Evolutionary conservation across 2,888 invertebrate genomes (phyloP), one percentile per base, ranked within the genome.

Genomic region (Epistrophe eligans): DNA sequence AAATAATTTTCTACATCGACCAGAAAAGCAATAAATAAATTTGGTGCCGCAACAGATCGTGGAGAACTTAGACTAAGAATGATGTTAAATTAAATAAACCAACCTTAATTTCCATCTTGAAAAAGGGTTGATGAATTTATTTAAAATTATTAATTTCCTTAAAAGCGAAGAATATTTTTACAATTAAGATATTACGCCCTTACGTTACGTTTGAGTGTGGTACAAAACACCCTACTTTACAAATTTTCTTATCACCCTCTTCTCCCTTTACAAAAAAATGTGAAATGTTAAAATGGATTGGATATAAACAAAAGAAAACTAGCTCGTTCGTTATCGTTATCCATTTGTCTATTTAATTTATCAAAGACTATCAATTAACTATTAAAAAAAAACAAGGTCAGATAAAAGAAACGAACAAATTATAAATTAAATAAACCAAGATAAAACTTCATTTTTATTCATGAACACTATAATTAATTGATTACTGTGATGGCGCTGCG

Each of bases 261-360:
- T 32, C 19, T 43, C 15, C 24, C 58, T 24, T 24, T 24, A 9
- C 71, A 5, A n/a, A 19, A 43, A 38, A 13, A 64, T 58, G 66
- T 82, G 48, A 45, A 43, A 17, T 50, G 40, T 13, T 0, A 19
- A 70, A 62, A 74, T 62, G 19, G n/a, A n/a, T n/a, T 24, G 24
- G 72, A 73, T 60, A 83, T 79, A 83, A 62, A 79, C 62, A 43
- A 64, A 62, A 64, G 15, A 64, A 73, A 79, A 64, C 28, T 67
- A 73, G 19, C 60, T 79, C 48, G 77, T 17, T 50, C 32, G 32
- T 43, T 19, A 24, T 19, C 52, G 5, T 13, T 2, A 52, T 6
- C 6, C 52, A 52, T 28, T 28, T 45, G 45, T n/a, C n/a, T 7
- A n/a, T 45, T n/a, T n/a, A 15, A 43, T 45, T 45, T 45, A 45